These are phyloP conservation scores for Molanna angustata DNA, from an alignment of 2,888 invertebrate genomes.

Conservation along the genomic window DNA sequence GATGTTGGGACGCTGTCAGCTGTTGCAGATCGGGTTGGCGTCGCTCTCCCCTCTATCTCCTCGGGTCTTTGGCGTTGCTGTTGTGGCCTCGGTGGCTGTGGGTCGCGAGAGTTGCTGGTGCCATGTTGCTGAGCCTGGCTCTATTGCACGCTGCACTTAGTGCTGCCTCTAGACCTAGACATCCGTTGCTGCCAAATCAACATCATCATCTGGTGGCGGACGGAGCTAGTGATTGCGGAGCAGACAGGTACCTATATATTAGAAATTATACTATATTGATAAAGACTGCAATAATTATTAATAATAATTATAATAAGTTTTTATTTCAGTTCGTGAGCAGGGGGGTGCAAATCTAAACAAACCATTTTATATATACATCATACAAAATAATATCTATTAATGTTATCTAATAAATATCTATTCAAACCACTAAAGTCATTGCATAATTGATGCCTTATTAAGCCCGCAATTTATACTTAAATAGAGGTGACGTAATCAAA, in stretches of 20 bases:
- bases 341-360: no score
- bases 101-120: slow-evolving; percentile 27
- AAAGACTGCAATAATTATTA: no score
- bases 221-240: slow-evolving; percentile 28
- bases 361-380: no score
- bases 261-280: neutral
- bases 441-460: no score
- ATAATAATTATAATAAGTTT: no score
- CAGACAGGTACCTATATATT: slow-evolving; percentile 30
- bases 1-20: slow-evolving; percentile 27
- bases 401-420: no score
- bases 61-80: slow-evolving; percentile 19
- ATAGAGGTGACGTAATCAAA: no score
- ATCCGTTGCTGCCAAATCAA: slow-evolving; percentile 26
- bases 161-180: slow-evolving; percentile 11
- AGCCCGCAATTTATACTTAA: no score
- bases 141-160: slow-evolving; percentile 16
- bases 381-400: no score
- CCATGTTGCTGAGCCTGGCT: slow-evolving; percentile 18
- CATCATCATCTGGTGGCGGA: slow-evolving; percentile 27
- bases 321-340: no score
- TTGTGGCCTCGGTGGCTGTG: slow-evolving; percentile 30
- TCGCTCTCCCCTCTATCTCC: slow-evolving; percentile 18
- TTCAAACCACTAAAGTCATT: no score
- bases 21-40: slow-evolving; percentile 21